phyloP scores from a whole-genome alignment of 2,113 vertebrate species.

The Sinocyclocheilus rhinocerous region DNA sequence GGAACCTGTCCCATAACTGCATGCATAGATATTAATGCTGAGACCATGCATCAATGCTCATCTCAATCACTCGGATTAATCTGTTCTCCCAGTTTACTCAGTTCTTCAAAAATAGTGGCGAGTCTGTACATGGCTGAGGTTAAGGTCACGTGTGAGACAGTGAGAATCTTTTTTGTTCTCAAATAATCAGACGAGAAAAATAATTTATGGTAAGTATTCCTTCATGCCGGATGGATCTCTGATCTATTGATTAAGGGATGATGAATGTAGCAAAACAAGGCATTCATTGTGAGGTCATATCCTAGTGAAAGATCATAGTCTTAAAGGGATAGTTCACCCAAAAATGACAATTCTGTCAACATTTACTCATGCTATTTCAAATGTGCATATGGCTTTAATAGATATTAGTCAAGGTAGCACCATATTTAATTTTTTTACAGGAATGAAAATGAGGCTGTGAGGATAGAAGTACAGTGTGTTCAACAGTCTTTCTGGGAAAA shows the following conservation, averaged over 20 bases:
- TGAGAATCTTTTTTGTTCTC: neutral
- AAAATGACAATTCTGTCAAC: neutral
- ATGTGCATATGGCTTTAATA: neutral
- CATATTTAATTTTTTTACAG: neutral
- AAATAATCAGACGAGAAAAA: neutral
- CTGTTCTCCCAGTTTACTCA: neutral
- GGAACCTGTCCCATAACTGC: constrained; percentile 56
- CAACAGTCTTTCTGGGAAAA: no score
- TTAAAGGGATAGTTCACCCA: constrained; percentile 22
- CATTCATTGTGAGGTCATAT: neutral
- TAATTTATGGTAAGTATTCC: constrained; percentile 4
- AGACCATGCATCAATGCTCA: constrained; percentile 62
- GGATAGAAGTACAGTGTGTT: no score
- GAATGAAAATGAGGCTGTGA: no score
- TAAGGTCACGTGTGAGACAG: constrained; percentile 33
- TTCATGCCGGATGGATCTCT: neutral
- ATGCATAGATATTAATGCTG: constrained; percentile 61
- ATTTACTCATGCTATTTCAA: neutral
- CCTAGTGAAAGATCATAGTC: neutral
- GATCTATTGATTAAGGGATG: neutral
- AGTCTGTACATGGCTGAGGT: constrained; percentile 24
- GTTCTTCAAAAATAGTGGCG: constrained; percentile 9
- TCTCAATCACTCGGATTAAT: constrained; percentile 7
- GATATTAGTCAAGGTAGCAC: neutral
- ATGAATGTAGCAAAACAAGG: neutral